These are phyloP conservation scores for Synanthedon formicaeformis DNA, from an alignment of 2,888 invertebrate species.

Conservation along the genomic window DNA sequence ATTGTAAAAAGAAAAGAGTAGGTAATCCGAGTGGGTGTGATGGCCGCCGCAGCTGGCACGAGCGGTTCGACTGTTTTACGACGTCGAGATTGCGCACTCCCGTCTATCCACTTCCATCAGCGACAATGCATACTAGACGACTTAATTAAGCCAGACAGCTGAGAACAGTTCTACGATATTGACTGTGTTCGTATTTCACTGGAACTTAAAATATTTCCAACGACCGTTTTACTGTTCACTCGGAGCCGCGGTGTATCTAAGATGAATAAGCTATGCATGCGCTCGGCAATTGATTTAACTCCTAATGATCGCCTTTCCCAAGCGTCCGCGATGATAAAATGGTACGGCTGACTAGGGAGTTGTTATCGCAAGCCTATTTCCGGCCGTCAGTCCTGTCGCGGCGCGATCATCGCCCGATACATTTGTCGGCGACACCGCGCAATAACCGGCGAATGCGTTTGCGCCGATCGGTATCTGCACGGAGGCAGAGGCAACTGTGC, in stretches of 20 bases:
- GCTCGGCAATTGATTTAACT: slow-evolving; percentile 54
- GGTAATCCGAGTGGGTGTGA: slow-evolving; percentile 12
- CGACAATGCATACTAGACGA: slow-evolving; percentile 25
- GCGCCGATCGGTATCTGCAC: slow-evolving; percentile 48
- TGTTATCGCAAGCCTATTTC: slow-evolving; percentile 65
- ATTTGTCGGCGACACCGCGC: slow-evolving; percentile 59
- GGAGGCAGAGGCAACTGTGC: slow-evolving; percentile 38
- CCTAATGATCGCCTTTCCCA: slow-evolving; percentile 62
- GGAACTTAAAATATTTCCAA: neutral
- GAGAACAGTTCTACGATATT: slow-evolving; percentile 9
- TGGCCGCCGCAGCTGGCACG: slow-evolving; percentile 6
- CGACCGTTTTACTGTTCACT: neutral
- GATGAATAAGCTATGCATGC: slow-evolving; percentile 10
- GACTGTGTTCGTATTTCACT: neutral
- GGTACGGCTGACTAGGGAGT: slow-evolving; percentile 53
- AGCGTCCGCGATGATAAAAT: slow-evolving; percentile 47
- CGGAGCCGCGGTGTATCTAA: neutral
- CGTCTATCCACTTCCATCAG: slow-evolving; percentile 21
- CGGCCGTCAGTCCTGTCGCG: slow-evolving; percentile 60
- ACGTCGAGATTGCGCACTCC: slow-evolving; percentile 19
- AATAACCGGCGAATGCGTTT: slow-evolving; percentile 23
- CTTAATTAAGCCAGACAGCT: slow-evolving; percentile 31
- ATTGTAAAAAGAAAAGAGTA: slow-evolving; percentile 7
- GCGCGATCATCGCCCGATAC: slow-evolving; percentile 62
- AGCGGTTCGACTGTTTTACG: slow-evolving; percentile 26